These are phyloP conservation scores for Saccostrea cuccullata DNA, from an alignment of 1,140 invertebrate species.

Conservation along the genomic window DNA sequence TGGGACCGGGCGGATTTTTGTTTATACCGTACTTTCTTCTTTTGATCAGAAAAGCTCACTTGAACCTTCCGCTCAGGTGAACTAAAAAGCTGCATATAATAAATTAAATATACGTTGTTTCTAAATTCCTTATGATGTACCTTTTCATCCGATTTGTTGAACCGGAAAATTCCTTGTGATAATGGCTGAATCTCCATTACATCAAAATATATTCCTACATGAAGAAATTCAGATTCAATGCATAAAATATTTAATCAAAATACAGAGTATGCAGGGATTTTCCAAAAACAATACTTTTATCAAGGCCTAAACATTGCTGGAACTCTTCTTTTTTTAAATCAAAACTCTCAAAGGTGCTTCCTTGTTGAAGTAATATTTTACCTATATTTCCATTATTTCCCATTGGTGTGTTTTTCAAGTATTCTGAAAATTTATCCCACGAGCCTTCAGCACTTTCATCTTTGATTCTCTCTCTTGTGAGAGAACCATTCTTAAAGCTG, in stretches of 20 bases:
- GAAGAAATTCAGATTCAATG: background rate
- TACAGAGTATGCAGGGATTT: no score
- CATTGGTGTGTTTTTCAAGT: constrained; percentile 89
- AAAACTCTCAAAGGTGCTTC: no score
- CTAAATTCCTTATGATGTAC: constrained; percentile 70
- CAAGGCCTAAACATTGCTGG: no score
- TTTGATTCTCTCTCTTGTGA: constrained; percentile 91
- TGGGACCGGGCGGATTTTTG: no score
- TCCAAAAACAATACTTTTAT: no score
- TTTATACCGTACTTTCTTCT: no score
- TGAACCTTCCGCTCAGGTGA: no score
- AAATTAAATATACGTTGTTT: no score
- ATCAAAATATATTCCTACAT: constrained; percentile 90
- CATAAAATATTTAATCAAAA: background rate
- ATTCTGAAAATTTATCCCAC: constrained; percentile 92
- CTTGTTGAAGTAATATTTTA: constrained; percentile 62
- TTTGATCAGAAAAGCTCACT: no score
- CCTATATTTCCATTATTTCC: constrained; percentile 96
- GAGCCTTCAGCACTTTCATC: constrained; percentile 85
- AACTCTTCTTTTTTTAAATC: no score
- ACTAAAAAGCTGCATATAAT: no score
- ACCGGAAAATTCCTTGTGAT: constrained; percentile 77
- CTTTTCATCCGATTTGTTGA: constrained; percentile 75
- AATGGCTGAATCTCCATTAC: constrained; percentile 90
- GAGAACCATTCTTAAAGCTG: constrained; percentile 95